These are phyloP conservation scores for Palythoa heliodiscus DNA, from an alignment of 92 coral and sea anemone species.

Conservation along the genomic window DNA sequence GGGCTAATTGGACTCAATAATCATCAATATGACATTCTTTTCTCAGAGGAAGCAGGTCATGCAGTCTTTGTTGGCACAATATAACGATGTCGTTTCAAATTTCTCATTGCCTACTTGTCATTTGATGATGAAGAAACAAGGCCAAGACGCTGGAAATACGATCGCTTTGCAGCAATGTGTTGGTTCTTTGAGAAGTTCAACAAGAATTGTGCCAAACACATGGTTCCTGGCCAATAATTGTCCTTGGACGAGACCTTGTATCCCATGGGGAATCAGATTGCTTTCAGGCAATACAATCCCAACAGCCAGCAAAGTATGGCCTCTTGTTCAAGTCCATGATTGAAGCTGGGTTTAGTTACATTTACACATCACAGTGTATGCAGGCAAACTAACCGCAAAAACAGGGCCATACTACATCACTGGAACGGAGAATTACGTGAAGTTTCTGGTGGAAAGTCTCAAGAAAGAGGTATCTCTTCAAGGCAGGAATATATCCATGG, in stretches of 20 bases:
- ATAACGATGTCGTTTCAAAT: not conserved
- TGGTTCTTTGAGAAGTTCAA: not conserved
- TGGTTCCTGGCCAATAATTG: not conserved
- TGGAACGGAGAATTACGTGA: no score
- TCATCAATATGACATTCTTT: no score
- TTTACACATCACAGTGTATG: not conserved
- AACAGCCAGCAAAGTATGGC: not conserved
- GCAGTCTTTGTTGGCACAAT: no score
- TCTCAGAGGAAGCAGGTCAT: no score
- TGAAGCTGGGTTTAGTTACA: not conserved
- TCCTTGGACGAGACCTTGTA: not conserved
- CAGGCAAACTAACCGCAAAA: conserved; percentile 5
- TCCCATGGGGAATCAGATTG: not conserved
- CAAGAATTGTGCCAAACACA: not conserved
- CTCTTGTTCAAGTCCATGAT: not conserved
- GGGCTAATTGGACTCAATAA: no score
- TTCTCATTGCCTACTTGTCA: not conserved
- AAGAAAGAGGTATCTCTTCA: not conserved
- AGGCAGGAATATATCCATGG: not conserved
- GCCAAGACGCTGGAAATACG: not conserved
- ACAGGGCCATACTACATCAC: conserved; percentile 8
- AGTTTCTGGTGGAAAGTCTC: not conserved
- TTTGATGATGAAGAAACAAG: not conserved
- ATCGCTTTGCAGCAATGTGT: not conserved
- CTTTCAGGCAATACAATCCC: not conserved